A percentile compares a stretch with the other conserved stretches of the same genome.
Conservation (phyloP, 2,113 vertebrate genomes). For the Perccottus glenii region DNA sequence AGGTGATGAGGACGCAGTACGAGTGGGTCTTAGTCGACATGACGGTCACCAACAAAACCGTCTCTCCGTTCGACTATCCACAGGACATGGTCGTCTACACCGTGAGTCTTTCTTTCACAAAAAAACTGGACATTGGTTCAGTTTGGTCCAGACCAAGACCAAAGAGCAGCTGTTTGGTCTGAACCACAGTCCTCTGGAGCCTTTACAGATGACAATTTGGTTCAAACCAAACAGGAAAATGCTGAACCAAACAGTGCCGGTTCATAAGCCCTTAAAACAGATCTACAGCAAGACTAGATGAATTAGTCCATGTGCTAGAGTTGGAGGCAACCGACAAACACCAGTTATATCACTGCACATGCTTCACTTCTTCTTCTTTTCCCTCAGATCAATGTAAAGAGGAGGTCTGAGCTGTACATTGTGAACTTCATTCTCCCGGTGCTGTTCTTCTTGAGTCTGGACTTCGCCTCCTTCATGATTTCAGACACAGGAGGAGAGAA, state of each 20-base stretch:
- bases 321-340: no score
- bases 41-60: constrained; percentile 4
- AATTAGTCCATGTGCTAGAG: no score
- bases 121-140: neutral
- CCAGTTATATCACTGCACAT: neutral
- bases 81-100: constrained; percentile 30
- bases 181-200: no score
- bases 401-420: constrained; percentile 76
- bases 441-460: constrained; percentile 77
- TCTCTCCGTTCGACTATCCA: rapidly evolving
- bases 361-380: neutral
- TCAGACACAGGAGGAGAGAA: constrained; percentile 78
- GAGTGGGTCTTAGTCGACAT: constrained; percentile 69
- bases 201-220: no score
- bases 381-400: constrained; percentile 76
- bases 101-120: constrained; percentile 21
- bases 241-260: no score
- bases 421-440: constrained; percentile 81
- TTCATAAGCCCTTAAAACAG: no score
- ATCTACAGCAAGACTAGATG: no score
- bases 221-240: no score
- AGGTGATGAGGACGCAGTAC: constrained; percentile 50
- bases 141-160: neutral
- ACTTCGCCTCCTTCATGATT: constrained; percentile 80
- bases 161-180: no score